phyloP scores from a whole-genome alignment of 2,888 invertebrate genomes.

The Hylaea fasciaria region DNA sequence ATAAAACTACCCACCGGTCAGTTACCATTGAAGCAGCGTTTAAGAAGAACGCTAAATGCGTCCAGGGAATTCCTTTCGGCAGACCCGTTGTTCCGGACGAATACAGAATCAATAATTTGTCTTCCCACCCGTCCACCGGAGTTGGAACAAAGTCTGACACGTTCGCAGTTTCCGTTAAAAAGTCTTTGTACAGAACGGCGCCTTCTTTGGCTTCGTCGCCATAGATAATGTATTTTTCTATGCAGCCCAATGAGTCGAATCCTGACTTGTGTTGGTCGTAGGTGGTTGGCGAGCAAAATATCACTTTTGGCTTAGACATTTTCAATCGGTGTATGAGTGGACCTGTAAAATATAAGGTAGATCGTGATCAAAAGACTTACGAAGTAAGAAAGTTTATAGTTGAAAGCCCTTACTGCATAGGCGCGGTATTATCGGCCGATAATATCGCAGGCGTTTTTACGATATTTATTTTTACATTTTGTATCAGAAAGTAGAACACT shows the following conservation, averaged over 20 bases:
- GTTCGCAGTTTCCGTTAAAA: constrained; percentile 36
- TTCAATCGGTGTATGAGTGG: constrained; percentile 45
- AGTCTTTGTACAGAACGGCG: constrained; percentile 38
- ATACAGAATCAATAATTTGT: constrained; percentile 43
- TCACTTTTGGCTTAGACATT: too few relatives aligned
- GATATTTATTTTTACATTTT: too few relatives aligned
- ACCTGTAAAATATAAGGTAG: constrained; percentile 28
- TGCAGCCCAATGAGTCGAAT: constrained; percentile 25
- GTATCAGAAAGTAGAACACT: too few relatives aligned
- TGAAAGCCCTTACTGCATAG: too few relatives aligned
- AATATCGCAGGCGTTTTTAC: too few relatives aligned
- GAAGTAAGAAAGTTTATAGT: too few relatives aligned
- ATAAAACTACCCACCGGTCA: too few relatives aligned
- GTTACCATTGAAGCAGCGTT: constrained; percentile 22
- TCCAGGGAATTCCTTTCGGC: constrained; percentile 52
- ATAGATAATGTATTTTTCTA: constrained; percentile 42
- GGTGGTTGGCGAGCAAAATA: constrained; percentile 46
- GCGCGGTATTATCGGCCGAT: too few relatives aligned
- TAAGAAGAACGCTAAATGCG: constrained; percentile 43
- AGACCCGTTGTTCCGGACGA: constrained; percentile 57
- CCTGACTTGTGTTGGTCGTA: constrained; percentile 37
- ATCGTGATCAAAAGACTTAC: too few relatives aligned
- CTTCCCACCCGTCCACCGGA: constrained; percentile 50
- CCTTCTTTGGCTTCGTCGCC: too few relatives aligned
- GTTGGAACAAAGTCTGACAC: too few relatives aligned